Percentiles rank a stretch among this genome's conserved stretches.
These are phyloP conservation scores for Gopherus evgoodei DNA, from an alignment of 2,113 vertebrate genomes.

Conservation along the genomic window DNA sequence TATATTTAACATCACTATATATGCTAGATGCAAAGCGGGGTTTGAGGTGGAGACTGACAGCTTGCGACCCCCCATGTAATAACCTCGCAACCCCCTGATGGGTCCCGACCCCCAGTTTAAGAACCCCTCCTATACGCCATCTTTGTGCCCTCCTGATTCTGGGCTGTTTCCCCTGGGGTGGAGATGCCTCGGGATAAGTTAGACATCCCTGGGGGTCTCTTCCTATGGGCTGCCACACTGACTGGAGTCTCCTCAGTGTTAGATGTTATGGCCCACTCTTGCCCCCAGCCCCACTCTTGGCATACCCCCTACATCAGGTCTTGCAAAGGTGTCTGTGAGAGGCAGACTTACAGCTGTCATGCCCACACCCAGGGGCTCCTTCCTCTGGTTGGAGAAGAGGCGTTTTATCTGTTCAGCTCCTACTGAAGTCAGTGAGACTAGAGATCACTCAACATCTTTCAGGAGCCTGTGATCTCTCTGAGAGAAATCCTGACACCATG, in stretches of 20 bases:
- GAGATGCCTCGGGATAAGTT: neutral
- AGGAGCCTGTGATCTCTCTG: constrained; percentile 50
- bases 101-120: too few relatives aligned
- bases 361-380: neutral
- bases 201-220: neutral
- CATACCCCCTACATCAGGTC: neutral
- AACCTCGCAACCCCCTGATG: too few relatives aligned
- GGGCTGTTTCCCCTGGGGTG: neutral
- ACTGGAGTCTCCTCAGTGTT: neutral
- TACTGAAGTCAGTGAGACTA: constrained; percentile 41
- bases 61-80: too few relatives aligned
- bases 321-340: neutral
- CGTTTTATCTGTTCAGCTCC: neutral
- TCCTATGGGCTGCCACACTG: neutral
- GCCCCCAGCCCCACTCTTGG: fast-evolving
- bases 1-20: too few relatives aligned
- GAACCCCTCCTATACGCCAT: neutral
- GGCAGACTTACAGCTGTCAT: constrained; percentile 5
- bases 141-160: neutral
- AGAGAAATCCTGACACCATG: constrained; percentile 26
- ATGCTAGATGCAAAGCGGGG: too few relatives aligned
- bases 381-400: neutral
- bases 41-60: too few relatives aligned
- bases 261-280: neutral
- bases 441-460: constrained; percentile 33